phyloP scores from a whole-genome alignment of 2,888 invertebrate species.

The Helleia helle region DNA sequence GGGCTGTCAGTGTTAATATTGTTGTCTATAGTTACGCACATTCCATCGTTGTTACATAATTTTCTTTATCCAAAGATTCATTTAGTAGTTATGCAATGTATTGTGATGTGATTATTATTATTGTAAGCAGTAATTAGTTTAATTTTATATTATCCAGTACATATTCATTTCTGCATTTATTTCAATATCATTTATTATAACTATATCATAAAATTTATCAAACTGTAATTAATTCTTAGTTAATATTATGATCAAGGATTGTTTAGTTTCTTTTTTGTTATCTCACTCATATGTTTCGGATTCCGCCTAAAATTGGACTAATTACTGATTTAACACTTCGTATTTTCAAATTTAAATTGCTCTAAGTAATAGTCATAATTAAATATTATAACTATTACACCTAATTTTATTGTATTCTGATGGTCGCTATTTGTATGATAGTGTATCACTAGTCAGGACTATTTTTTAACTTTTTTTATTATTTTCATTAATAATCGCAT shows the following conservation, averaged over 20 bases:
- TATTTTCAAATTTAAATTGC: neutral
- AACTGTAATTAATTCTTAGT: neutral
- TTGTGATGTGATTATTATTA: slow-evolving; percentile 15
- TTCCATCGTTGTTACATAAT: slow-evolving; percentile 42
- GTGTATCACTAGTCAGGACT: slow-evolving; percentile 1
- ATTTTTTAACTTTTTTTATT: neutral
- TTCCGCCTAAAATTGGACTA: neutral
- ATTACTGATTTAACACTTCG: neutral
- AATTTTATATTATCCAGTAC: neutral
- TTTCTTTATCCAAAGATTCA: slow-evolving; percentile 58
- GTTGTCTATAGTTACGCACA: slow-evolving; percentile 41
- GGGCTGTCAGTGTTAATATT: slow-evolving; percentile 19
- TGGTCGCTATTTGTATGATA: neutral
- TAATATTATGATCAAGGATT: neutral
- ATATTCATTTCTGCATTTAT: neutral
- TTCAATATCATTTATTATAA: neutral
- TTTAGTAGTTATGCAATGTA: slow-evolving; percentile 26
- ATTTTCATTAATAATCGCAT: slow-evolving; percentile 4
- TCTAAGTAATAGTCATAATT: neutral
- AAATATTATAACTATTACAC: neutral
- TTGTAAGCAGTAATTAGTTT: neutral
- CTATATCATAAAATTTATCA: too few relatives aligned
- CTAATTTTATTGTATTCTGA: neutral
- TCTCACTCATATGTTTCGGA: neutral
- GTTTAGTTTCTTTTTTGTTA: too few relatives aligned